Base-by-base conservation (phyloP, 2,888 invertebrate genomes). In the Notocelia uddmanniana region DNA sequence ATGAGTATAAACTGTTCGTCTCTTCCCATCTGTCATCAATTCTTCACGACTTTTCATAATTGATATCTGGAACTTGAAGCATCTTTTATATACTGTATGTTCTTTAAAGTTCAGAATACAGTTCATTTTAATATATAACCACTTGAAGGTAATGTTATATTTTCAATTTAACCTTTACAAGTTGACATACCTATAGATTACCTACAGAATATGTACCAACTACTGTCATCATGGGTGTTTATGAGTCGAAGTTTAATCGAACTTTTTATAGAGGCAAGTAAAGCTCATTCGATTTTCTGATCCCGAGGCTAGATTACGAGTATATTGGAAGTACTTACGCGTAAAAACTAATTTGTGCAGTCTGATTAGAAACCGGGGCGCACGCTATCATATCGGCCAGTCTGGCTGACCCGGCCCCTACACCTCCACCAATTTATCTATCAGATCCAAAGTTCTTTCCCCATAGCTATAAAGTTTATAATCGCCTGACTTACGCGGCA, bases 321-420 rank as follows among this genome's bases (percentile, higher is more conserved):
- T n/a, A 68, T 68, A 60, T 60, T 58, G 37, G 68, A 52, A 68
- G 37, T 52, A 41, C 59, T 26, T 68, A 60, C 37, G 52, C 60
- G 59, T 68, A 68, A 68, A 70, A 70, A 55, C 69, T 70, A 58
- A 63, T 63, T 70, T 31, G 62, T 34, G 34, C 50, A 52, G 52
- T 63, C 52, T 63, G 63, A 63, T 63, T 63, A 63, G 63, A 34
- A 52, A 63, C 34, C 63, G 63, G 64, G 64, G 52, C 64, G 64
- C 52, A 37, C 64, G 64, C 64, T 64, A 64, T 37, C 64, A 64
- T n/a, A n/a, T 54, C 64, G 64, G 64, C 21, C 52, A 64, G 64
- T 64, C 64, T 64, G 64, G 64, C 64, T 64, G 34, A 37, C 52
- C 52, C 64, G 55, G 26, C 57, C 37, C 64, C 52, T 37, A 54